Conservation (phyloP, 1,140 invertebrate species). For the Drosophila burlai region DNA sequence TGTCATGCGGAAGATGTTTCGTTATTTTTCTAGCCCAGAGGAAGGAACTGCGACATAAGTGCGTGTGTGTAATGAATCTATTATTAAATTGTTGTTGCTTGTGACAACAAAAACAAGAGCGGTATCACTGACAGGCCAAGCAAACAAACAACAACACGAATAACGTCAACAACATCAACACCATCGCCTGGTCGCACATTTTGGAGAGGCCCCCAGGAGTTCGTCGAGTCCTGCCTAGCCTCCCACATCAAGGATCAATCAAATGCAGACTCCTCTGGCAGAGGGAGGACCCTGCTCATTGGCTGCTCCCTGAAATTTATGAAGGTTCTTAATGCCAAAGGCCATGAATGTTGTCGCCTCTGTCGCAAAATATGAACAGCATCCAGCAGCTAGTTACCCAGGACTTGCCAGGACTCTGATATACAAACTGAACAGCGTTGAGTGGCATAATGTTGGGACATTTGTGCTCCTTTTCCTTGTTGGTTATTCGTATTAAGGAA, state of each 20-base stretch:
- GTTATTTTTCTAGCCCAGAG: constrained; percentile 58
- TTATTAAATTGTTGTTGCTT: constrained; percentile 82
- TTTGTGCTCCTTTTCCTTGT: constrained; percentile 31
- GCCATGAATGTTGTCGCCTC: constrained; percentile 78
- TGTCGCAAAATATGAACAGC: constrained; percentile 60
- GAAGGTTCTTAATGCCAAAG: constrained; percentile 79
- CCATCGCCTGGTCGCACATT: constrained; percentile 55
- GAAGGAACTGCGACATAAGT: constrained; percentile 23
- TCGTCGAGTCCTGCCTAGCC: neutral
- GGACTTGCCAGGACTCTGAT: neutral
- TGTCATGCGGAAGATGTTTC: constrained; percentile 52
- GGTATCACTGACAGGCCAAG: constrained; percentile 36
- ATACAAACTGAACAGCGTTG: constrained; percentile 30
- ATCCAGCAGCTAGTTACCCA: constrained; percentile 30
- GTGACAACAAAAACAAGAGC: constrained; percentile 59
- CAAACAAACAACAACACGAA: constrained; percentile 48
- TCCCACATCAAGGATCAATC: constrained; percentile 76
- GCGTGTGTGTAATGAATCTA: constrained; percentile 76
- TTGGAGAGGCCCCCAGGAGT: constrained; percentile 16
- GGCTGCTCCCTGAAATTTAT: constrained; percentile 74
- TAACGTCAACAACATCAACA: constrained; percentile 59
- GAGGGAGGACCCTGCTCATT: constrained; percentile 37
- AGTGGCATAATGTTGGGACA: constrained; percentile 61
- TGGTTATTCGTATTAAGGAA: constrained; percentile 33
- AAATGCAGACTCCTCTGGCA: constrained; percentile 68